phyloP scores from a whole-genome alignment of 2,888 invertebrate genomes.

The Reticulitermes lucifugus region DNA sequence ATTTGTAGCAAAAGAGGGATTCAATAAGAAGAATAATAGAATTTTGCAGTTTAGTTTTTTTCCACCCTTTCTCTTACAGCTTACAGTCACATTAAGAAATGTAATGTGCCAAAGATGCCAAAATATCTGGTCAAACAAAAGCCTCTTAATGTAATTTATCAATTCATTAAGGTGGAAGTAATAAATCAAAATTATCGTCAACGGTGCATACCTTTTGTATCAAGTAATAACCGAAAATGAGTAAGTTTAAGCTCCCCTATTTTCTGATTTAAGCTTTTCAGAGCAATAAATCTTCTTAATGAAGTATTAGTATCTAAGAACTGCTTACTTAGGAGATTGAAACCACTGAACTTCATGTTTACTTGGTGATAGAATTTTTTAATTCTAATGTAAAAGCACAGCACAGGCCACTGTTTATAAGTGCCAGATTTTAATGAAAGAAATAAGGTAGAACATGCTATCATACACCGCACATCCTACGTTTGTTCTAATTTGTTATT shows the following conservation, averaged over 20 bases:
- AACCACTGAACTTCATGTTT: background rate
- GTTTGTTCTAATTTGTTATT: no score
- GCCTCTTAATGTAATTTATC: slow-evolving; percentile 15
- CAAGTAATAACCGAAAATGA: background rate
- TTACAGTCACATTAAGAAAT: slow-evolving; percentile 8
- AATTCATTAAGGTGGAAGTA: slow-evolving; percentile 19
- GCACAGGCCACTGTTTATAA: no score
- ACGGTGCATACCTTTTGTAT: background rate
- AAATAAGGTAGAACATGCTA: no score
- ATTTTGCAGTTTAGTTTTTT: slow-evolving; percentile 17
- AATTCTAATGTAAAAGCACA: no score
- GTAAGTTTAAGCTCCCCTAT: slow-evolving; percentile 4
- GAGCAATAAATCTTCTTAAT: background rate
- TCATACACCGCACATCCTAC: no score
- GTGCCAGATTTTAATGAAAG: no score
- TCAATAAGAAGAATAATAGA: slow-evolving; percentile 15
- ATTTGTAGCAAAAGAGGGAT: background rate
- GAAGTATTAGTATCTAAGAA: background rate
- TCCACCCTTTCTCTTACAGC: background rate
- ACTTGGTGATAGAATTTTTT: no score
- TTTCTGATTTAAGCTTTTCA: background rate
- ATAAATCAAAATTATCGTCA: slow-evolving; percentile 27
- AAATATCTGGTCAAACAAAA: slow-evolving; percentile 16
- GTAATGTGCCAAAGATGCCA: slow-evolving; percentile 17
- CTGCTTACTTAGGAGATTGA: background rate